Base-by-base conservation (phyloP, 2,113 vertebrate species). In the Ceyx margarethae region DNA sequence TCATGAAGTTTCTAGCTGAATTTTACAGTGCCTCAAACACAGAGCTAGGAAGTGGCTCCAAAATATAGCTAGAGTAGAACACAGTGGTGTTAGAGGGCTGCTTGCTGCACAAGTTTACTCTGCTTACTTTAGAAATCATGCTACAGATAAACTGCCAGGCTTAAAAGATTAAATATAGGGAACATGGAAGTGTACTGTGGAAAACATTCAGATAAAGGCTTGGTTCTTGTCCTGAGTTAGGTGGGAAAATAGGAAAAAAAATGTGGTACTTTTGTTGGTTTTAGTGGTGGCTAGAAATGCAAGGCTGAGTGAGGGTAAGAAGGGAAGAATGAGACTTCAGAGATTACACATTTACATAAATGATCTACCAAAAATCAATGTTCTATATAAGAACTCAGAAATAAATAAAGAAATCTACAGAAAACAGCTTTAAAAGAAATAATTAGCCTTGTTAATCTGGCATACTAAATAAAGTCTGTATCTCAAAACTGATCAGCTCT, bases 21-120 rank as follows among this genome's bases (percentile, higher is more conserved):
- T 85, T 76, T 40, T 1, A 0, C 4, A 45, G 33, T 0, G 3
- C 69, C 73, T 87, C 6, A 2, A 54, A 56, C 48, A 33, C 0
- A 0, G 26, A 81, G 61, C 48, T 87, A 73, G 46, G 29, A 85
- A 91, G 61, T 6, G 7, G 72, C 50, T 85, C 60, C 46, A 62
- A 74, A 66, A 66, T 20, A 10, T 28, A 46, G 23, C 23, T 45
- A 43, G 73, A 22, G 31, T 23, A 31, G n/a, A 46, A 40, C 77
- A 56, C 1, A 0, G 61, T 31, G 35, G 42, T 4, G 0, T 28
- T 26, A 25, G 15, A 69, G 51, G 42, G 45, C 66, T 29, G 33
- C 62, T 58, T 50, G 56, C 40, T 51, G 21, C 15, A 15, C 3
- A 1, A 37, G 43, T 75, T 71, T 42, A 15, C 26, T 81, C 64